Percentiles rank a stretch among this genome's conserved stretches.
Evolutionary conservation across 2,113 vertebrate species (phyloP).

Genomic region (Pygoscelis adeliae): DNA sequence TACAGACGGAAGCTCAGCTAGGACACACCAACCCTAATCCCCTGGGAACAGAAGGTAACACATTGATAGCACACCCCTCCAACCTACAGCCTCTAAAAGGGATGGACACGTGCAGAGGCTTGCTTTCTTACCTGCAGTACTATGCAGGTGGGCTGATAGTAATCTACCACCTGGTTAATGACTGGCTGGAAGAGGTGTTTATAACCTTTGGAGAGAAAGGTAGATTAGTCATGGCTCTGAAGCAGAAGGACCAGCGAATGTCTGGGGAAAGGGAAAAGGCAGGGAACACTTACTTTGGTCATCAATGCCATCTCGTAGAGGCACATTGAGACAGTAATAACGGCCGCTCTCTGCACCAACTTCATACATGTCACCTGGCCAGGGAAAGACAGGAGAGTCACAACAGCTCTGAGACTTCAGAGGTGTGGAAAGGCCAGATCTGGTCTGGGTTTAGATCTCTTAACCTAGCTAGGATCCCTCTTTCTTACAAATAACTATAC

Average conservation of each 20-base stretch:
- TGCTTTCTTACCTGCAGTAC: slow-evolving; percentile 88
- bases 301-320: slow-evolving; percentile 94
- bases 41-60: background rate
- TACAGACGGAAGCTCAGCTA: background rate
- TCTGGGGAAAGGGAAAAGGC: background rate
- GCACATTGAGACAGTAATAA: slow-evolving; percentile 97
- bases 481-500: background rate
- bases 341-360: slow-evolving; percentile 96
- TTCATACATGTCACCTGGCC: slow-evolving; percentile 96
- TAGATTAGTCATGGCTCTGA: slow-evolving; percentile 38
- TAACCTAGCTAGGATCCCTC: background rate
- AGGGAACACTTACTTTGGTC: slow-evolving; percentile 84
- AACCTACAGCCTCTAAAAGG: background rate
- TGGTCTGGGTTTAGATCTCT: background rate
- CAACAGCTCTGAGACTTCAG: background rate
- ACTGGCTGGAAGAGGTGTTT: slow-evolving; percentile 97
- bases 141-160: slow-evolving; percentile 97
- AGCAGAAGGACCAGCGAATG: slow-evolving; percentile 12
- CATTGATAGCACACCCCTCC: rapidly evolving
- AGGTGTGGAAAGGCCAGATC: background rate
- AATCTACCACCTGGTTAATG: slow-evolving; percentile 98
- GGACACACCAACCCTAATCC: no score
- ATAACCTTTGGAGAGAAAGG: slow-evolving; percentile 83
- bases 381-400: background rate
- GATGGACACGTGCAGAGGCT: rapidly evolving